phyloP scores from a whole-genome alignment of 1,140 invertebrate genomes.

The Anagrus nilaparvatae region DNA sequence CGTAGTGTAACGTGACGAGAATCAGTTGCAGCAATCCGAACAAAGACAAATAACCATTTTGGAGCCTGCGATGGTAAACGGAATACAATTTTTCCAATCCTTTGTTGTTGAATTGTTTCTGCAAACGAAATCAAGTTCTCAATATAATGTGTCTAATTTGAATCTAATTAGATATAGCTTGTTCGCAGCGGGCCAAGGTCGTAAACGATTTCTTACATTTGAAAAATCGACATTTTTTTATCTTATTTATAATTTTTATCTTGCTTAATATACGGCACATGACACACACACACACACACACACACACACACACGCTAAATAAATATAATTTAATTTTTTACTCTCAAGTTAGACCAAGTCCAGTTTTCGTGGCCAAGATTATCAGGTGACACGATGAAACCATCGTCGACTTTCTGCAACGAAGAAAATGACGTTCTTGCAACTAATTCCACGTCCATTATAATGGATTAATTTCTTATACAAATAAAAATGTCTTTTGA shows the following conservation, averaged over 20 bases:
- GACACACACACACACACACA: too few species aligned
- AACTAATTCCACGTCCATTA: conserved; percentile 36
- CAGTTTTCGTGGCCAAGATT: conserved; percentile 38
- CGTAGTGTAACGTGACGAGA: conserved; percentile 51
- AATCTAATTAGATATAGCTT: too few species aligned
- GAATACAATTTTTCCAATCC: conserved; percentile 62
- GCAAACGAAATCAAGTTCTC: conserved; percentile 27
- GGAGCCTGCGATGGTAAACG: conserved; percentile 62
- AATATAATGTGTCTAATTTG: too few species aligned
- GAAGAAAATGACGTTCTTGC: conserved; percentile 34
- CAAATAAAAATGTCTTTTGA: too few species aligned
- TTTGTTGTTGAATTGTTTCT: conserved; percentile 65
- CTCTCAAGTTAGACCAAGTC: conserved; percentile 30
- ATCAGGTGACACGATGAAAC: conserved; percentile 30
- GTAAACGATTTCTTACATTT: not conserved
- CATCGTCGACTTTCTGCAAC: conserved; percentile 29
- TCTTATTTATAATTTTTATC: too few species aligned
- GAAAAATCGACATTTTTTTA: too few species aligned
- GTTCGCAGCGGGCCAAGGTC: too few species aligned
- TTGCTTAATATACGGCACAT: too few species aligned
- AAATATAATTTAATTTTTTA: not conserved
- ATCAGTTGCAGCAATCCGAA: conserved; percentile 59
- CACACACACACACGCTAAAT: too few species aligned
- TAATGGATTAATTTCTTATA: too few species aligned
- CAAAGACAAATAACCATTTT: conserved; percentile 65